A percentile compares a stretch with the other conserved stretches of the same genome.
These are phyloP conservation scores for Gobius niger DNA, from an alignment of 2,113 vertebrate species.

Conservation along the genomic window DNA sequence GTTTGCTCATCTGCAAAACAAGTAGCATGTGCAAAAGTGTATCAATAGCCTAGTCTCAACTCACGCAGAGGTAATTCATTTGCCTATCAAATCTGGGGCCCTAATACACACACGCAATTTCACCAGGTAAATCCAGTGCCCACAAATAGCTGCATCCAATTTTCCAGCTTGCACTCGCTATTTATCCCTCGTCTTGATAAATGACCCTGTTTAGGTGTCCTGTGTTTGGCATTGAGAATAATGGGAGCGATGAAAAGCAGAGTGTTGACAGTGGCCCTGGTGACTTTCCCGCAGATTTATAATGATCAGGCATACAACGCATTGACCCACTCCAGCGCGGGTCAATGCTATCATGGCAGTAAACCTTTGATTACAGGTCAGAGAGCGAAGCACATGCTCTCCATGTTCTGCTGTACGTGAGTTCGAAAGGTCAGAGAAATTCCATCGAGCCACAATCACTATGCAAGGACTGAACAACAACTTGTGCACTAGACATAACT, in stretches of 20 bases:
- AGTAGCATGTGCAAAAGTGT: too few species aligned
- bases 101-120: too few species aligned
- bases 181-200: too few species aligned
- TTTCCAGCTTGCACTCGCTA: too few species aligned
- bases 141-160: too few species aligned
- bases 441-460: not conserved
- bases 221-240: slow-evolving; percentile 55
- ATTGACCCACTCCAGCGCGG: slow-evolving; percentile 26
- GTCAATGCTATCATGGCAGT: slow-evolving; percentile 47
- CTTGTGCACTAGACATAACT: too few species aligned
- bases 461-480: not conserved
- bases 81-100: too few species aligned
- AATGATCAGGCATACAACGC: slow-evolving; percentile 35
- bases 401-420: not conserved
- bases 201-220: slow-evolving; percentile 19
- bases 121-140: too few species aligned
- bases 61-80: too few species aligned
- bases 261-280: slow-evolving; percentile 62
- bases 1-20: too few species aligned
- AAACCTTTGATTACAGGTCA: slow-evolving; percentile 58
- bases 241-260: slow-evolving; percentile 62
- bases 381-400: slow-evolving; percentile 5
- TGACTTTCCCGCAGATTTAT: slow-evolving; percentile 53
- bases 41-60: too few species aligned
- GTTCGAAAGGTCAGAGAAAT: slow-evolving; percentile 1